Conservation (phyloP, 1,140 invertebrate species). For the Trachymyrmex cornetzi region DNA sequence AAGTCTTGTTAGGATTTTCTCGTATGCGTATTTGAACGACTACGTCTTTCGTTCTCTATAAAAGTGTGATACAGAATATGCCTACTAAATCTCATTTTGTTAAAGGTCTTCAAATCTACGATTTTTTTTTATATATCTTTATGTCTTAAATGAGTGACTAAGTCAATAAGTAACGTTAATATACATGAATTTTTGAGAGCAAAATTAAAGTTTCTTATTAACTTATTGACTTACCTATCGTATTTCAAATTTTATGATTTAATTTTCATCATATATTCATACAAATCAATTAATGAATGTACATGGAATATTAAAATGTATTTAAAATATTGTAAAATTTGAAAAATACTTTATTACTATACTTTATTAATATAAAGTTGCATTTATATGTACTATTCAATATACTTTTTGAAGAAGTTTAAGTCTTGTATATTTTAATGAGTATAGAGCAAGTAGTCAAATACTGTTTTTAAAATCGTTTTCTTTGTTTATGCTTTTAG, state of each 20-base stretch:
- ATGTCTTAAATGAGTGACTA: neutral
- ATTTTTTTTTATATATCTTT: neutral
- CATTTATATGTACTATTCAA: neutral
- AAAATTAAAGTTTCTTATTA: no score
- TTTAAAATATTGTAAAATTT: neutral
- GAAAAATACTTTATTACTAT: neutral
- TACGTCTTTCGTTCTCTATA: no score
- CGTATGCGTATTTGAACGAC: neutral
- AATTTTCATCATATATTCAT: neutral
- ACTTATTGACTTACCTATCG: no score
- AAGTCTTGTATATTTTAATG: neutral
- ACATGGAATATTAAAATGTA: neutral
- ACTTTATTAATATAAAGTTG: neutral
- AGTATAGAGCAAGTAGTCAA: neutral
- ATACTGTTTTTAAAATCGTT: neutral
- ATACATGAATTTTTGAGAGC: no score
- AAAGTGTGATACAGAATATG: neutral
- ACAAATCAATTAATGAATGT: neutral
- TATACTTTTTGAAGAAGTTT: neutral
- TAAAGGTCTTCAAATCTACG: neutral
- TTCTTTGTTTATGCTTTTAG: constrained; percentile 86
- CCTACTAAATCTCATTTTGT: neutral
- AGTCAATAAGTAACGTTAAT: no score
- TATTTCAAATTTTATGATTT: neutral
- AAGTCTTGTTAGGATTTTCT: neutral